These are phyloP conservation scores for Virgularia gustaviana DNA, from an alignment of 92 coral and sea anemone species.

Conservation along the genomic window DNA sequence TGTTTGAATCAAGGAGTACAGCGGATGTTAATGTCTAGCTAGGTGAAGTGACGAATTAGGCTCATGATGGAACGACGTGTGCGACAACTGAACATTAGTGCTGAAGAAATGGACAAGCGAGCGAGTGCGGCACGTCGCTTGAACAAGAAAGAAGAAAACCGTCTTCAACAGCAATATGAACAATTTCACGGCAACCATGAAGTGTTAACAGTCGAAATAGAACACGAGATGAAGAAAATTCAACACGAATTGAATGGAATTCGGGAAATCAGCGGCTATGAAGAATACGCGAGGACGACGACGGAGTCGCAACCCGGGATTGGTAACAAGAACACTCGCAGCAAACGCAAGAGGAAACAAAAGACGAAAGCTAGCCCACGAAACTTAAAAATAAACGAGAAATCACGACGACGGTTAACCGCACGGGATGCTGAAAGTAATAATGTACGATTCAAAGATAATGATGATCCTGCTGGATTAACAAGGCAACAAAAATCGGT, in stretches of 20 bases:
- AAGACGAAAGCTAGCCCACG: background rate
- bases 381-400: constrained; percentile 2
- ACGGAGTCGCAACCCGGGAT: background rate
- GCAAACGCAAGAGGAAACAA: background rate
- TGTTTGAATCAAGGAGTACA: no score
- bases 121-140: constrained; percentile 3
- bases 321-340: background rate
- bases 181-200: constrained; percentile 22
- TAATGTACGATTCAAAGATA: background rate
- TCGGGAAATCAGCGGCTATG: constrained; percentile 69
- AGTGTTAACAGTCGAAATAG: background rate
- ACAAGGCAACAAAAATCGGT: no score
- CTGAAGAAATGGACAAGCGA: constrained; percentile 13
- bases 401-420: constrained; percentile 6
- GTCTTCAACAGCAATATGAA: constrained; percentile 10
- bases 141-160: constrained; percentile 10
- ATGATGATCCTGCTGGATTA: no score
- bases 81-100: constrained; percentile 12
- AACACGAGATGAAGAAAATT: constrained; percentile 77
- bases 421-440: constrained; percentile 5
- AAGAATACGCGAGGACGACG: background rate
- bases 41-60: background rate
- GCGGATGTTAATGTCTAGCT: no score
- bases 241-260: constrained; percentile 71
- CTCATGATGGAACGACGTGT: constrained; percentile 20